Evolutionary conservation across 2,797 vertebrate genomes (phyloP).

Genomic region (Sarcoramphus papa): DNA sequence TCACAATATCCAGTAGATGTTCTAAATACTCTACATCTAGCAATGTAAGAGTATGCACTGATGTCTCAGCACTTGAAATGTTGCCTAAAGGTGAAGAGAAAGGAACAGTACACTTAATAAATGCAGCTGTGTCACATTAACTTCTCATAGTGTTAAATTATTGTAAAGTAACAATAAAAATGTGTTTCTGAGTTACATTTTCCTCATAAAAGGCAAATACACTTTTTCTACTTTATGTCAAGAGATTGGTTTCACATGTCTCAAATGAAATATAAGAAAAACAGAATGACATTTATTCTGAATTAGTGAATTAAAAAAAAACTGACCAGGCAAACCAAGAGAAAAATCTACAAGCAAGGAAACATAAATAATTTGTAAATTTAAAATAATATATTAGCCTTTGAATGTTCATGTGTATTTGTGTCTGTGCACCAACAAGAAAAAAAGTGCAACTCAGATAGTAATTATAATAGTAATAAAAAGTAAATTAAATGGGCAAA

Average conservation of each 20-base stretch:
- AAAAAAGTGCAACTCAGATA: not conserved
- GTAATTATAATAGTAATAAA: not conserved
- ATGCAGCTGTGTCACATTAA: not conserved
- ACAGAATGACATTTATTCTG: not conserved
- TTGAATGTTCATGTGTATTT: not conserved
- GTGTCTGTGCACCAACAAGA: not conserved
- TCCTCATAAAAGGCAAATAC: not conserved
- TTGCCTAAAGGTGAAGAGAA: not conserved
- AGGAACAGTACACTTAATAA: not conserved
- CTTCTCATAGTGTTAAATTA: not conserved
- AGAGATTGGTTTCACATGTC: not conserved
- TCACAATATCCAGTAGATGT: not conserved
- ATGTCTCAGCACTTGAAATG: not conserved
- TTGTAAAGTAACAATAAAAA: not conserved
- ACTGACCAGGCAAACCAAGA: not conserved
- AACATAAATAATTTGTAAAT: not conserved
- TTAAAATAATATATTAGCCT: not conserved
- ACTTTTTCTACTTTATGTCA: not conserved
- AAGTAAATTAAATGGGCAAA: not conserved
- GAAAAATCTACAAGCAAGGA: not conserved
- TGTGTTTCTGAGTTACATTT: not conserved
- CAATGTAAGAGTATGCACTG: not conserved
- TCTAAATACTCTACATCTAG: not conserved
- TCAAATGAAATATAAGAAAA: not conserved
- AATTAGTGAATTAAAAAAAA: not conserved